Evolutionary conservation across 2,888 invertebrate species (phyloP), one percentile per base, ranked within the genome.

Genomic region (Temnothorax ravouxi): DNA sequence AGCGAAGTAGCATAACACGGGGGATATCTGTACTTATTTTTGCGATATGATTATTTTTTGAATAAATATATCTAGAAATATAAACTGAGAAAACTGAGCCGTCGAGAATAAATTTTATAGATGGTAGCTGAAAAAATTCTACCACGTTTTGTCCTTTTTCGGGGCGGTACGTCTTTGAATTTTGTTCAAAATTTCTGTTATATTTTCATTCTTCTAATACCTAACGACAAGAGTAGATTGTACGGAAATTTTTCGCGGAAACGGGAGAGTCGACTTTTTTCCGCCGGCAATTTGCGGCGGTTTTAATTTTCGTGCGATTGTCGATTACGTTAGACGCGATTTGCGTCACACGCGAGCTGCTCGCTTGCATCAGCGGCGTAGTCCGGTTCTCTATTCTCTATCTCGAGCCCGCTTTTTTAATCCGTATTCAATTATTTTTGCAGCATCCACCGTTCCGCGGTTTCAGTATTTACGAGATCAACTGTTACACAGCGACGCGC

Each of bases 241-340:
- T 25, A 18, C 21, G n/a, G 61, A 29, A 75, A 21, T 8, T 50
- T 38, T 76, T 44, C 66, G 52, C 62, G 61, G 61, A n/a, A 47
- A 61, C 62, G 34, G 15, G 50, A 15, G 62, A 67, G 77, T 56
- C 56, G 64, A 66, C 54, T 85, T 80, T 88, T 34, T 84, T 62
- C 34, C 62, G 62, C 47, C 25, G 11, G 41, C 64, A 86, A 86
- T 86, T 87, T 84, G 84, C 84, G 80, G 81, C 82, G 79, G 83
- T 88, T 89, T 89, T 89, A 89, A 86, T 89, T 89, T 85, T 88
- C 86, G 85, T 79, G 69, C 71, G 85, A 76, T 52, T 62, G 47
- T 50, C 74, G 79, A 79, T 89, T 89, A 85, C 90, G 90, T 89
- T 87, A 87, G 56, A 56, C 77, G 47, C 50, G 56, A 71, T 67